A percentile compares a stretch with the other conserved stretches of the same genome.
phyloP scores from a whole-genome alignment of 2,888 invertebrate genomes.

The Fragum whitleyi region DNA sequence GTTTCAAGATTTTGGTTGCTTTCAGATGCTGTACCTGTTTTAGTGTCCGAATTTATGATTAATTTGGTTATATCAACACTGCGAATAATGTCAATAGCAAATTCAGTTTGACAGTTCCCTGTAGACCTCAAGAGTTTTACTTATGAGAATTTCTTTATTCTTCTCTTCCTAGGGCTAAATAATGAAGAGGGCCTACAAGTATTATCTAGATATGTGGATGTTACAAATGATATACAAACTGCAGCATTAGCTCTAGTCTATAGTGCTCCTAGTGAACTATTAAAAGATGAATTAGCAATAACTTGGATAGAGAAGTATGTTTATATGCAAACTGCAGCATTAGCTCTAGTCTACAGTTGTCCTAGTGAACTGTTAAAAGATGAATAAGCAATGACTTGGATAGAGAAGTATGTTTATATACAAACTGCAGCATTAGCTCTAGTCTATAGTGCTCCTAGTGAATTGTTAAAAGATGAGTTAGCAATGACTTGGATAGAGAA shows the following conservation, averaged over 20 bases:
- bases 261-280: constrained; percentile 90
- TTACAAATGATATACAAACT: constrained; percentile 95
- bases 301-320: constrained; percentile 86
- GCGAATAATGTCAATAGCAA: too few species aligned
- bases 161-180: constrained; percentile 81
- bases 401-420: constrained; percentile 89
- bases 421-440: constrained; percentile 91
- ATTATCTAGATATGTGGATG: constrained; percentile 94
- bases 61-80: too few species aligned
- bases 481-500: constrained; percentile 73
- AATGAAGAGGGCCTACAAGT: constrained; percentile 88
- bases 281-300: constrained; percentile 86
- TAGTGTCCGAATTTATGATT: too few species aligned
- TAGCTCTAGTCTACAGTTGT: constrained; percentile 90
- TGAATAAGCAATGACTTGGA: constrained; percentile 85
- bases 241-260: constrained; percentile 89
- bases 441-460: constrained; percentile 91
- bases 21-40: too few species aligned
- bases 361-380: constrained; percentile 89
- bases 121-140: too few species aligned
- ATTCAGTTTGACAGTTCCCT: too few species aligned
- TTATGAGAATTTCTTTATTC: too few species aligned
- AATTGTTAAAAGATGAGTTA: constrained; percentile 88
- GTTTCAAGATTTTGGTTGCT: too few species aligned
- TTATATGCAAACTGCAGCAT: constrained; percentile 93